Evolutionary conservation across 2,797 vertebrate genomes (phyloP).

Genomic region (Gastrophryne carolinensis): DNA sequence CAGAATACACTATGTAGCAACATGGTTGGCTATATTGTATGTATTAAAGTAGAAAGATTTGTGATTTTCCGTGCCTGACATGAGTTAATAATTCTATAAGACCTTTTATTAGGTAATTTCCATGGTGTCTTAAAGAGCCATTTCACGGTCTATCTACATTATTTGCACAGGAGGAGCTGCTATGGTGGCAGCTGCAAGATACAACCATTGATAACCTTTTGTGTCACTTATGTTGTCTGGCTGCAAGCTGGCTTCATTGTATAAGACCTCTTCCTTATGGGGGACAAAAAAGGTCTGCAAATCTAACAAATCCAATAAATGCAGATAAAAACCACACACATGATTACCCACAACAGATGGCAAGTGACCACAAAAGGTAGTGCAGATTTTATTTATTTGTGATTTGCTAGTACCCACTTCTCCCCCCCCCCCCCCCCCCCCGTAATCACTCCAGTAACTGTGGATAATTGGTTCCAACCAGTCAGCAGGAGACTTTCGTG

Average conservation of each 20-base stretch:
- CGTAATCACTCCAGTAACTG: too few relatives aligned
- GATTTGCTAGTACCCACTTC: too few relatives aligned
- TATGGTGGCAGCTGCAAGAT: conserved; percentile 24
- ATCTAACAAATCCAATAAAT: not conserved
- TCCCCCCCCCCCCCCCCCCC: too few relatives aligned
- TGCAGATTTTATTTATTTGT: too few relatives aligned
- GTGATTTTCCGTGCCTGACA: not conserved
- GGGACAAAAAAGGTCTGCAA: not conserved
- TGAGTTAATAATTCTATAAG: conserved; percentile 1
- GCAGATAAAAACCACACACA: not conserved
- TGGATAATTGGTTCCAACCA: too few relatives aligned
- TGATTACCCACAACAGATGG: not conserved
- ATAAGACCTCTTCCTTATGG: not conserved
- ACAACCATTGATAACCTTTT: conserved; percentile 3
- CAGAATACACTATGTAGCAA: too few relatives aligned
- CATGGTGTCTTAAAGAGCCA: not conserved
- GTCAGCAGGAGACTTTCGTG: too few relatives aligned
- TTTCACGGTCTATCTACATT: not conserved
- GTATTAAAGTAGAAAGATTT: not conserved
- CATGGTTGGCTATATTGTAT: too few relatives aligned
- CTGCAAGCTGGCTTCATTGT: conserved; percentile 5
- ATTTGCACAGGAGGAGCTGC: not conserved
- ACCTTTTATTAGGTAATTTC: too few relatives aligned
- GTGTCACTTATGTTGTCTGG: not conserved
- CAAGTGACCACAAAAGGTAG: not conserved